These are phyloP conservation scores for Drosophila mayaguana DNA, from an alignment of 2,888 invertebrate species.

Conservation along the genomic window DNA sequence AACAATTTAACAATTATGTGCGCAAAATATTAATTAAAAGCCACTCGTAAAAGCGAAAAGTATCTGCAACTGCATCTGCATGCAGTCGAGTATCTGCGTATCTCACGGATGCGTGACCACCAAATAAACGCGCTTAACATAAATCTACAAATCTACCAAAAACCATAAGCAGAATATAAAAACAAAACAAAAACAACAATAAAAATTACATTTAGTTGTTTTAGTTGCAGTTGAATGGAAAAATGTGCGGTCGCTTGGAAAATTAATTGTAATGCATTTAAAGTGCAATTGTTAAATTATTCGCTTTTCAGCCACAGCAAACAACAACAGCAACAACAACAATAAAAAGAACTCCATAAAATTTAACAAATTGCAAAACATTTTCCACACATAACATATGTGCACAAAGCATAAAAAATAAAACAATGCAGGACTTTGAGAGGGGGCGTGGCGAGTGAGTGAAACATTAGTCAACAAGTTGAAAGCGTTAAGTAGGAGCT, in stretches of 20 bases:
- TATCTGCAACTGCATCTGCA: conserved; percentile 1
- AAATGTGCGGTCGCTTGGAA: conserved; percentile 69
- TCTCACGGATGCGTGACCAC: conserved; percentile 61
- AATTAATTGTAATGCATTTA: conserved; percentile 76
- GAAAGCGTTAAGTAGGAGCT: background rate
- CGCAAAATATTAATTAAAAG: conserved; percentile 71
- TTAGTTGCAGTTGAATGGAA: conserved; percentile 50
- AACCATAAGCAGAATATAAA: conserved; percentile 24
- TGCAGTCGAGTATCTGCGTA: conserved; percentile 29
- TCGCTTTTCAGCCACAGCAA: conserved; percentile 15
- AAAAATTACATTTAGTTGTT: conserved; percentile 14
- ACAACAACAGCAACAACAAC: conserved; percentile 10
- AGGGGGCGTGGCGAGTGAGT: background rate
- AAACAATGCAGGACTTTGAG: conserved; percentile 10
- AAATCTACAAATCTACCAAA: conserved; percentile 64
- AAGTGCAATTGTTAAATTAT: conserved; percentile 68
- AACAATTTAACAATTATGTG: conserved; percentile 58
- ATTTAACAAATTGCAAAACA: conserved; percentile 37
- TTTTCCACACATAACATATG: conserved; percentile 34
- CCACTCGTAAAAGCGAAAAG: conserved; percentile 34
- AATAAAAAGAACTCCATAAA: conserved; percentile 14
- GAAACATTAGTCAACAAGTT: conserved; percentile 19
- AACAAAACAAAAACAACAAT: background rate
- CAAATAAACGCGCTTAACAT: conserved; percentile 73
- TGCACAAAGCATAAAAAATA: background rate